phyloP scores from a whole-genome alignment of 2,888 invertebrate genomes.

The Dysmachus trigonus region DNA sequence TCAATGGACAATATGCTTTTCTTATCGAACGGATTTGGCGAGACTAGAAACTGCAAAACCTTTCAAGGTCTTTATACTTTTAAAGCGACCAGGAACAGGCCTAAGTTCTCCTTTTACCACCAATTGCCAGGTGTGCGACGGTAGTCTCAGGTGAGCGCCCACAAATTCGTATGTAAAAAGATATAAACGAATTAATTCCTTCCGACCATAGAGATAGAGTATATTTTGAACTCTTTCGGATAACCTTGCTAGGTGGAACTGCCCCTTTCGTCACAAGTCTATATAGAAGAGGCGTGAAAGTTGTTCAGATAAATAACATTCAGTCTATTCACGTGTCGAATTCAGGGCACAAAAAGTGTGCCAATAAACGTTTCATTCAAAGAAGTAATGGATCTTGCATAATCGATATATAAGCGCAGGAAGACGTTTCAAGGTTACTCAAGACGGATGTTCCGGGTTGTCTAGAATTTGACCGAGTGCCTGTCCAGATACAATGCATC shows the following conservation, averaged over 20 bases:
- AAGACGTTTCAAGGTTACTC: not conserved
- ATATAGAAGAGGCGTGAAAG: not conserved
- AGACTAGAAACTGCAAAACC: not conserved
- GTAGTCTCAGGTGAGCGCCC: not conserved
- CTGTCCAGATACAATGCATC: not conserved
- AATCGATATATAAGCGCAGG: not conserved
- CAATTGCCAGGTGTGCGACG: not conserved
- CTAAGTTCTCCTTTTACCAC: not conserved
- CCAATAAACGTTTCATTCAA: not conserved
- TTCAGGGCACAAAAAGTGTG: not conserved
- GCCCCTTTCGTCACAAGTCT: not conserved
- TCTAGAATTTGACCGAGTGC: not conserved
- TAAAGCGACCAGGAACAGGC: not conserved
- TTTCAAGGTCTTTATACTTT: not conserved
- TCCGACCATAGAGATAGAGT: not conserved
- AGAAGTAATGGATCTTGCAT: not conserved
- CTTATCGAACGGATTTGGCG: not conserved
- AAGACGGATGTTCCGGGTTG: not conserved
- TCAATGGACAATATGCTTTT: not conserved
- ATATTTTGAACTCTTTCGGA: not conserved
- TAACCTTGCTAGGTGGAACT: not conserved
- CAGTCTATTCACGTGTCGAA: not conserved
- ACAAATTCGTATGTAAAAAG: not conserved
- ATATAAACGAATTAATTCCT: not conserved
- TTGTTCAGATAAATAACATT: not conserved